Evolutionary conservation across 2,113 vertebrate species (phyloP).

Genomic region (Seriola aureovittata): DNA sequence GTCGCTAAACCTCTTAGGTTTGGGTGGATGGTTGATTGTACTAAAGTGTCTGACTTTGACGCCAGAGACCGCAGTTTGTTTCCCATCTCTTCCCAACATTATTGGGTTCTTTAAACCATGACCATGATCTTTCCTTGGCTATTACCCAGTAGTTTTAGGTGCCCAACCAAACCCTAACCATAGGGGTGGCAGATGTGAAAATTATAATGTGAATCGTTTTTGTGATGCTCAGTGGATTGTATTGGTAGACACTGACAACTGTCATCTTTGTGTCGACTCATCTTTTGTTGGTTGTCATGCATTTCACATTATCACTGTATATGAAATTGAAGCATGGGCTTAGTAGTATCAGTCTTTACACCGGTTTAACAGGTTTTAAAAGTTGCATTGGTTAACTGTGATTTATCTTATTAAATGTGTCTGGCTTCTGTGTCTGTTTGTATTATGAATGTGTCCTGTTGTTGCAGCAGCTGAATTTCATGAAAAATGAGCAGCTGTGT

Average conservation of each 20-base stretch:
- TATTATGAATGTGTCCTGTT: slow-evolving; percentile 3
- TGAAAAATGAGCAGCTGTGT: slow-evolving; percentile 20
- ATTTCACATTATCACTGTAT: background rate
- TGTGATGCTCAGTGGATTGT: background rate
- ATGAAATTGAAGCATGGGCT: background rate
- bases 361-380: background rate
- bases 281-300: background rate
- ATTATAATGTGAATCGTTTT: background rate
- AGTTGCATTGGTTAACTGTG: background rate
- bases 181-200: background rate
- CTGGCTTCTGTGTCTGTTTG: background rate
- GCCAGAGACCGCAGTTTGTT: slow-evolving; percentile 13
- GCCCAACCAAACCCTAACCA: slow-evolving; percentile 29
- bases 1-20: background rate
- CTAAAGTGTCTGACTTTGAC: background rate
- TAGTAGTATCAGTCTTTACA: background rate
- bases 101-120: background rate
- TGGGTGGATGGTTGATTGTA: background rate
- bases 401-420: too few species aligned
- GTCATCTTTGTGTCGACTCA: background rate
- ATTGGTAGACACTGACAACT: background rate
- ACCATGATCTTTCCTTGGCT: slow-evolving; percentile 7
- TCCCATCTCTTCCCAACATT: background rate
- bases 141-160: background rate
- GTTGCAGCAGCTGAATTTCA: slow-evolving; percentile 25